Evolutionary conservation across 2,797 vertebrate genomes (phyloP).

Genomic region (Fistularia commersonii): DNA sequence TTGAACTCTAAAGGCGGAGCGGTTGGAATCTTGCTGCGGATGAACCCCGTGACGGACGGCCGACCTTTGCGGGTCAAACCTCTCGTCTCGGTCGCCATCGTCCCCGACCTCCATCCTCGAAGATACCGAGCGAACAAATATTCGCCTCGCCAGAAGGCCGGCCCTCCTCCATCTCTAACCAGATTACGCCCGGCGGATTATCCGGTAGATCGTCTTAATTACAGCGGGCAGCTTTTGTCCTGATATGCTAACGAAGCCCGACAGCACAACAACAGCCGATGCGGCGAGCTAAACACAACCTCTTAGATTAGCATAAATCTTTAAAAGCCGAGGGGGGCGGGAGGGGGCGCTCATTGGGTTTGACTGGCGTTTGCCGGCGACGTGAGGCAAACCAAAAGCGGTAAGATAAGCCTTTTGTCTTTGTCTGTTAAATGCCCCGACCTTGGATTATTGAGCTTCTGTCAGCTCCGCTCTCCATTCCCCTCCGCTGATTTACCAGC

Average conservation of each 20-base stretch:
- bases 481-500: constrained; percentile 49
- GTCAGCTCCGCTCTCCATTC: constrained; percentile 41
- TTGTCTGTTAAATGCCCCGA: constrained; percentile 64
- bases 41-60: no score
- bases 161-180: no score
- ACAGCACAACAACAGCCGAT: constrained; percentile 10
- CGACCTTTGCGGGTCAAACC: no score
- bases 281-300: constrained; percentile 16
- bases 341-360: constrained; percentile 52
- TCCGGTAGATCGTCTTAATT: no score
- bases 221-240: constrained; percentile 7
- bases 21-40: no score
- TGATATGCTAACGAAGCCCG: constrained; percentile 6
- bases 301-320: constrained; percentile 68
- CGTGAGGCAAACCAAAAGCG: constrained; percentile 56
- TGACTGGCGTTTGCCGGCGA: constrained; percentile 49
- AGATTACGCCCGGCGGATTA: no score
- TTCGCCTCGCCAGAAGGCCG: no score
- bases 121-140: no score
- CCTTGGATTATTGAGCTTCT: constrained; percentile 69
- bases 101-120: no score
- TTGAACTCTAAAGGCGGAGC: no score
- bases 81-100: no score
- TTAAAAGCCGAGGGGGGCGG: constrained; percentile 40
- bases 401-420: constrained; percentile 71